Evolutionary conservation across 2,797 vertebrate species (phyloP).

Genomic region (Siniperca obscura): DNA sequence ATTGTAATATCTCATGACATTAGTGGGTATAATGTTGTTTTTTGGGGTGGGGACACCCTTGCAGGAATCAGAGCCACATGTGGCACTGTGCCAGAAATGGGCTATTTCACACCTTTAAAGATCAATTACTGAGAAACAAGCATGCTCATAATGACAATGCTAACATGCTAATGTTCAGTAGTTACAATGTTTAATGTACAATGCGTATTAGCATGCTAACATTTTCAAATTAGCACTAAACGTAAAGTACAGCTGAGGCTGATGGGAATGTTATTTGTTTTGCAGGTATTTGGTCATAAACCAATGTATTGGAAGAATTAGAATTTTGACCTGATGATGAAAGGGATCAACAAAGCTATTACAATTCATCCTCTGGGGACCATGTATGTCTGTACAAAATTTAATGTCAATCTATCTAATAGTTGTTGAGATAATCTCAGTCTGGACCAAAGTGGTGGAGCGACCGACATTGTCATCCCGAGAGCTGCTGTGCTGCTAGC

Average conservation of each 20-base stretch:
- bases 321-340: background rate
- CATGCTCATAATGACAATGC: background rate
- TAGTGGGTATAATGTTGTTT: background rate
- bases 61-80: background rate
- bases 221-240: background rate
- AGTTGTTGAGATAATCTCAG: background rate
- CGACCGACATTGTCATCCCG: background rate
- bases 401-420: background rate
- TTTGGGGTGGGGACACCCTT: conserved; percentile 15
- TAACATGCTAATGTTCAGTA: background rate
- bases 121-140: background rate
- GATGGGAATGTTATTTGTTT: background rate
- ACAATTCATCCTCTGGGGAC: background rate
- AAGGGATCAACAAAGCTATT: background rate
- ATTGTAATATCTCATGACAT: background rate
- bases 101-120: background rate
- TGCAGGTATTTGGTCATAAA: background rate
- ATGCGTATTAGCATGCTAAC: background rate
- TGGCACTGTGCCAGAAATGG: background rate
- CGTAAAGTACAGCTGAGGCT: background rate
- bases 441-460: background rate
- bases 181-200: background rate
- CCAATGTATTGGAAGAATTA: background rate
- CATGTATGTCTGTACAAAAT: background rate
- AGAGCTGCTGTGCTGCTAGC: background rate